Conservation (phyloP, 2,113 vertebrate genomes). For the Lamprologus callipterus region DNA sequence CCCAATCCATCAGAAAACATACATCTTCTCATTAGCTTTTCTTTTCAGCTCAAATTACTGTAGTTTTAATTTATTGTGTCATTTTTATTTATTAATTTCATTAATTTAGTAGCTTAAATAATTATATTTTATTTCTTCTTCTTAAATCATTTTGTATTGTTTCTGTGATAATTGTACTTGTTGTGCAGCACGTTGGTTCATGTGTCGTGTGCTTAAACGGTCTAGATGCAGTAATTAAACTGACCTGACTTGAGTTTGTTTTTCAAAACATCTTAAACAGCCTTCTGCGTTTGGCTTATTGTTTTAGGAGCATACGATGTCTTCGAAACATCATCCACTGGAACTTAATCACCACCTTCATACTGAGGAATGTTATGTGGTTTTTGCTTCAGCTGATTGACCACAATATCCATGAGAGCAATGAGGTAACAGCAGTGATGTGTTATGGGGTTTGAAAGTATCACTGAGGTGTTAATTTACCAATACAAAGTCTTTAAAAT, state of each 20-base stretch:
- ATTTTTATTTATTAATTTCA: not conserved
- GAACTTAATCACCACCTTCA: constrained; percentile 96
- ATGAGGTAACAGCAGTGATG: constrained; percentile 74
- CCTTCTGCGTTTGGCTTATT: not conserved
- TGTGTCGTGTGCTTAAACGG: not conserved
- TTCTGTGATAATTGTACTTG: not conserved
- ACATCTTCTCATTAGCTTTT: not conserved
- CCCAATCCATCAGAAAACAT: not conserved
- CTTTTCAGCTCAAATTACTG: not conserved
- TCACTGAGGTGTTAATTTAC: not conserved
- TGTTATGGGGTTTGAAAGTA: not conserved
- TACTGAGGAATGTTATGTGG: constrained; percentile 92
- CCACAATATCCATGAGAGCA: constrained; percentile 90
- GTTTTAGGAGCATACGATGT: constrained; percentile 88
- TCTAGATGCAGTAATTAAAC: not conserved
- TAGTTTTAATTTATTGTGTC: not conserved
- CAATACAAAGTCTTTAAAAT: not conserved
- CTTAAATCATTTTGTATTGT: not conserved
- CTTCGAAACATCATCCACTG: constrained; percentile 97
- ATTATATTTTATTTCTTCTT: not conserved
- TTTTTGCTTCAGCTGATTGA: constrained; percentile 95
- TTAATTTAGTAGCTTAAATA: not conserved
- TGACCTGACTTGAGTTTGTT: not conserved
- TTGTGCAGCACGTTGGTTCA: not conserved
- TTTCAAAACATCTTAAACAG: not conserved